These are phyloP conservation scores for Helostoma temminkii DNA, from an alignment of 2,797 vertebrate species.

Conservation along the genomic window DNA sequence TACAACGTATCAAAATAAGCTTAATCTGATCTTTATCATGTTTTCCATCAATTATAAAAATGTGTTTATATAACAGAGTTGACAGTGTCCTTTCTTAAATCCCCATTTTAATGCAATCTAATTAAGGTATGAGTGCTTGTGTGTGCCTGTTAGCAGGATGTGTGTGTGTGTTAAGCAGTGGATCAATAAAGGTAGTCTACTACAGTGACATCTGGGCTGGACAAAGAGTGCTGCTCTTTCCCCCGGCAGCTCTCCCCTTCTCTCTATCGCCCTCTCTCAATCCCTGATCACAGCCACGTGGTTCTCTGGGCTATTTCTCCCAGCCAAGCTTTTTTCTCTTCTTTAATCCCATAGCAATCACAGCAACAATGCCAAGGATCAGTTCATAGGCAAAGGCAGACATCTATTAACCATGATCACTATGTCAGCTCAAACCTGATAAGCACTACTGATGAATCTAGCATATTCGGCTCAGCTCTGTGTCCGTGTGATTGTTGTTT, in stretches of 20 bases:
- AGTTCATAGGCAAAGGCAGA: conserved; percentile 49
- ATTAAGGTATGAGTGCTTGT: conserved; percentile 19
- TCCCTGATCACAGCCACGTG: conserved; percentile 78
- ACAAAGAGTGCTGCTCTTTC: conserved; percentile 74
- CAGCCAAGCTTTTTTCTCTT: conserved; percentile 80
- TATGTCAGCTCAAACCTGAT: conserved; percentile 60
- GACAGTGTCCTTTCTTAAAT: conserved; percentile 22
- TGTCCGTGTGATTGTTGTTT: conserved; percentile 46
- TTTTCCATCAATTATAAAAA: neutral
- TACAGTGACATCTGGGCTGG: conserved; percentile 79
- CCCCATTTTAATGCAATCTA: conserved; percentile 26
- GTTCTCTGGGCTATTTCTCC: conserved; percentile 73
- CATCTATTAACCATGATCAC: conserved; percentile 78
- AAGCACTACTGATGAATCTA: conserved; percentile 63
- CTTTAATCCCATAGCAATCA: conserved; percentile 82
- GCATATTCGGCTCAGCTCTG: conserved; percentile 20
- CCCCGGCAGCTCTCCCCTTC: conserved; percentile 50
- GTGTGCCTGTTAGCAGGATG: conserved; percentile 13
- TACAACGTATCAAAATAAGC: neutral
- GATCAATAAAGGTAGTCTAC: conserved; percentile 78
- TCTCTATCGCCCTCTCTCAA: conserved; percentile 50
- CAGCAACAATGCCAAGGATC: conserved; percentile 69
- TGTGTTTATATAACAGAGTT: conserved; percentile 23
- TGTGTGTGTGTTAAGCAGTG: conserved; percentile 51
- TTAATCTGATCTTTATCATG: neutral